Conservation (phyloP, 2,113 vertebrate species). For the Sus scrofa region DNA sequence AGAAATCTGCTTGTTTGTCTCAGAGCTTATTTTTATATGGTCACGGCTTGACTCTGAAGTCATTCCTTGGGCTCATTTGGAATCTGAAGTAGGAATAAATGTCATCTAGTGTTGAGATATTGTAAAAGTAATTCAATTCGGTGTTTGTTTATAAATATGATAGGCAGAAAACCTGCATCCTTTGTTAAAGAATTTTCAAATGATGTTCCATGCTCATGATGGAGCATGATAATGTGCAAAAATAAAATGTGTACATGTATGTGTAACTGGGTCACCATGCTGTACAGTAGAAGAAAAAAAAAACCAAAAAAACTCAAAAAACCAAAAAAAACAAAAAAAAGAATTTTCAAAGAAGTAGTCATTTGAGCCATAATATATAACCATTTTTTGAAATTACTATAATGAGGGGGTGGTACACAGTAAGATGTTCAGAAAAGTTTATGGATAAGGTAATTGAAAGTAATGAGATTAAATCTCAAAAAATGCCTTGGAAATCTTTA, state of each 20-base stretch:
- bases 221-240: too few species aligned
- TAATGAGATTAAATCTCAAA: background rate
- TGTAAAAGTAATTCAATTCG: conserved; percentile 83
- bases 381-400: background rate
- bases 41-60: conserved; percentile 77
- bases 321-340: too few species aligned
- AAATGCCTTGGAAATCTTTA: background rate
- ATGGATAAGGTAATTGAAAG: background rate
- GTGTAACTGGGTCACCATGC: too few species aligned
- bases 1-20: conserved; percentile 83
- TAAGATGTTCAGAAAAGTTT: background rate
- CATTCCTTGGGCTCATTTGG: conserved; percentile 74
- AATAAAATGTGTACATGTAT: too few species aligned
- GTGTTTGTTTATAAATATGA: conserved; percentile 84
- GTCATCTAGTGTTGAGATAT: conserved; percentile 81
- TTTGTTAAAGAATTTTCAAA: conserved; percentile 76
- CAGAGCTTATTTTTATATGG: conserved; percentile 83
- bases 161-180: conserved; percentile 61
- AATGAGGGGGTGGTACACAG: background rate
- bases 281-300: too few species aligned
- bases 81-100: conserved; percentile 85
- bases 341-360: conserved; percentile 71
- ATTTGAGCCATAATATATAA: conserved; percentile 41
- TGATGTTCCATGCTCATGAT: too few species aligned
- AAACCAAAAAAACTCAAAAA: too few species aligned